Conservation (phyloP, 2,797 vertebrate species). For the Rhinichthys osculus region DNA sequence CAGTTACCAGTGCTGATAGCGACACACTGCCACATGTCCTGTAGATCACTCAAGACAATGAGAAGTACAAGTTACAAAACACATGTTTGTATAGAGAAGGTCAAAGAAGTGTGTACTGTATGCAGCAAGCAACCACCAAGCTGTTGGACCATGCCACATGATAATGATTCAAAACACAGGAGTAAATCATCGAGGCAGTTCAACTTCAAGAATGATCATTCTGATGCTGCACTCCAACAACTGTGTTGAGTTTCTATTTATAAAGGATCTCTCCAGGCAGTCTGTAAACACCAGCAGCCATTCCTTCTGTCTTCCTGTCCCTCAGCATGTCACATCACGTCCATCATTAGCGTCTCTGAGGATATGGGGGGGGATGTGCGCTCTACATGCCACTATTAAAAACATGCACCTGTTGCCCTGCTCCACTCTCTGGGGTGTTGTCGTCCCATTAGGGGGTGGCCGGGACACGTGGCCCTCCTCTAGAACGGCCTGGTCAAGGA, state of each 20-base stretch:
- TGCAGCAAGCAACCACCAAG: background rate
- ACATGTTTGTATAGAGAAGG: background rate
- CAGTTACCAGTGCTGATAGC: background rate
- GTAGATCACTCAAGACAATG: background rate
- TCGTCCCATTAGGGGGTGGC: slow-evolving; percentile 75
- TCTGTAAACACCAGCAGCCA: slow-evolving; percentile 11
- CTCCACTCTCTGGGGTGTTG: slow-evolving; percentile 65
- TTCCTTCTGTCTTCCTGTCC: slow-evolving; percentile 20
- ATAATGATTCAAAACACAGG: slow-evolving; percentile 14
- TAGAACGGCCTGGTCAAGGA: slow-evolving; percentile 59
- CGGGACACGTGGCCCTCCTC: slow-evolving; percentile 71
- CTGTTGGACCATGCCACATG: background rate
- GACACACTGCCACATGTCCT: background rate
- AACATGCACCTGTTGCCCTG: slow-evolving; percentile 72
- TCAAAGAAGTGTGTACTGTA: background rate
- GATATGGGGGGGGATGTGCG: background rate
- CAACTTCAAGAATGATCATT: slow-evolving; percentile 32
- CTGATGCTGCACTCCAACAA: background rate
- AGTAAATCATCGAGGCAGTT: slow-evolving; percentile 35
- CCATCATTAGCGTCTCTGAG: slow-evolving; percentile 21
- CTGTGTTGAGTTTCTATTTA: slow-evolving; percentile 32
- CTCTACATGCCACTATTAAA: slow-evolving; percentile 59
- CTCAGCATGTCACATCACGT: slow-evolving; percentile 41
- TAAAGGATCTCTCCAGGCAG: slow-evolving; percentile 19
- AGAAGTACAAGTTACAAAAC: background rate